These are phyloP conservation scores for Netelia virgata DNA, from an alignment of 2,888 invertebrate species.

Conservation along the genomic window DNA sequence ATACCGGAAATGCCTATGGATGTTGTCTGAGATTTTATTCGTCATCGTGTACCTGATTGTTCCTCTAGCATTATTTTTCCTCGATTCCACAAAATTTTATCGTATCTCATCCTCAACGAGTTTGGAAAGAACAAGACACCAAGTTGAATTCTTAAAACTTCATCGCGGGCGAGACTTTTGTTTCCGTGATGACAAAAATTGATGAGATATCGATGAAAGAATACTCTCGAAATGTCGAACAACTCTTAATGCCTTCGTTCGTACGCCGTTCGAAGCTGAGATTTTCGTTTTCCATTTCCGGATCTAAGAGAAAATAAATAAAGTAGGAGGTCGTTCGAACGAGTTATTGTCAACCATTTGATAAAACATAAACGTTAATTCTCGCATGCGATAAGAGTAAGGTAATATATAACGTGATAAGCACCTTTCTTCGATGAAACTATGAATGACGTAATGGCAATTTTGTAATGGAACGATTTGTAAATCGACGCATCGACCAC, in stretches of 20 bases:
- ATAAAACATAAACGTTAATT: not conserved
- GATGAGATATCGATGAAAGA: not conserved
- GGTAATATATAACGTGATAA: not conserved
- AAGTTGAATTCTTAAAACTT: too few relatives aligned
- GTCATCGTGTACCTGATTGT: not conserved
- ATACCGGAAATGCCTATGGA: slow-evolving; percentile 18
- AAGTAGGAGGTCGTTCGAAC: not conserved
- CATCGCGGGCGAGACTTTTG: not conserved
- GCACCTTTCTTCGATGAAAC: not conserved
- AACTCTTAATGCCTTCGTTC: too few relatives aligned
- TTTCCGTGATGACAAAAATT: not conserved
- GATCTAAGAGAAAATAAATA: not conserved
- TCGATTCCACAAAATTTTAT: not conserved
- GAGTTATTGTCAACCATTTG: not conserved
- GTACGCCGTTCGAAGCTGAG: not conserved
- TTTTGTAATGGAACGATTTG: not conserved
- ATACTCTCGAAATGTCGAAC: not conserved
- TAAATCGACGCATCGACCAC: not conserved
- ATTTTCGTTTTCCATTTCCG: not conserved
- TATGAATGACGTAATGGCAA: not conserved
- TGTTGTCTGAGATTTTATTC: not conserved
- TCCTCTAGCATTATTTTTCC: not conserved
- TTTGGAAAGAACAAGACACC: too few relatives aligned
- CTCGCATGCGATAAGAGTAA: not conserved
- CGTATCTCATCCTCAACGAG: too few relatives aligned